phyloP scores from a whole-genome alignment of 2,113 vertebrate genomes.

The Corythornis vintsioides region DNA sequence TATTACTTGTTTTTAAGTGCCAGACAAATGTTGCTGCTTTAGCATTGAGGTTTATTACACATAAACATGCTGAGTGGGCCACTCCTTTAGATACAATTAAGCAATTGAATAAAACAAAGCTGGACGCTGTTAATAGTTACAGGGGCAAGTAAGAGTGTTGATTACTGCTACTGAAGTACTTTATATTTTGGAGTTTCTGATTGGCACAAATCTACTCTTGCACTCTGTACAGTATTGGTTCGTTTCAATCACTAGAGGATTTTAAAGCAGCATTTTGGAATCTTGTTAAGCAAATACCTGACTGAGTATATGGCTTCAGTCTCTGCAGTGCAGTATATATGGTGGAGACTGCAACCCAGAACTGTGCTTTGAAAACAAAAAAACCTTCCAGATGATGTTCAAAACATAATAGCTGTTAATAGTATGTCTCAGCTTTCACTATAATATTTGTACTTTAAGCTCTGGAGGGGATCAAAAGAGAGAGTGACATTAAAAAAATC shows the following conservation, averaged over 20 bases:
- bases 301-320: not conserved
- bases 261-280: not conserved
- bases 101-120: not conserved
- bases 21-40: not conserved
- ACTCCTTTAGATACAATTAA: not conserved
- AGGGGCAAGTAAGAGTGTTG: not conserved
- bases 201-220: not conserved
- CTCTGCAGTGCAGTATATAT: not conserved
- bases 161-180: not conserved
- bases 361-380: not conserved
- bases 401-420: not conserved
- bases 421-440: not conserved
- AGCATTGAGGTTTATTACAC: not conserved
- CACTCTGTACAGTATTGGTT: not conserved
- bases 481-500: conserved; percentile 10
- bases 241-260: not conserved
- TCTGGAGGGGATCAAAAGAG: not conserved
- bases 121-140: not conserved
- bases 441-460: not conserved
- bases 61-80: not conserved
- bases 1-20: not conserved
- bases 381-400: not conserved
- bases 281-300: not conserved
- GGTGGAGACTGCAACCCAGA: not conserved
- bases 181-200: not conserved